Conservation (phyloP, 2,113 vertebrate species). For the Sphaerodactylus townsendi region DNA sequence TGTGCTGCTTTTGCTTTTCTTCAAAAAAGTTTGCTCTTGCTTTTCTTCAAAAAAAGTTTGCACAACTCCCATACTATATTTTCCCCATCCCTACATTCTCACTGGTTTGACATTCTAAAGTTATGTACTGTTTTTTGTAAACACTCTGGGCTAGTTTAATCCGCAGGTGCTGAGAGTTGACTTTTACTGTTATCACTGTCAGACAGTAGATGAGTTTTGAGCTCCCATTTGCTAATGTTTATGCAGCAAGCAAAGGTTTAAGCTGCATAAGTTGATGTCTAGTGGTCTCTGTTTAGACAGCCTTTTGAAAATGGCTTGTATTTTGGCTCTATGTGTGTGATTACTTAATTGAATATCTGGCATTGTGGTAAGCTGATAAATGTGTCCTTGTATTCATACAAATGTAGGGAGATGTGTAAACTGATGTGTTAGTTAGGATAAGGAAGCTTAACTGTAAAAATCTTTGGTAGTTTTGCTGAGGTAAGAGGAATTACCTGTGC, state of each 20-base stretch:
- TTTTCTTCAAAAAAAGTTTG: background rate
- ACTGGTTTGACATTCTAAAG: background rate
- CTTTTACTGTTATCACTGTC: background rate
- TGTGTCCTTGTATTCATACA: background rate
- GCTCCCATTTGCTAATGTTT: background rate
- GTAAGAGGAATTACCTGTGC: background rate
- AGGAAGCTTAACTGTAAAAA: background rate
- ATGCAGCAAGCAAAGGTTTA: background rate
- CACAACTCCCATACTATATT: accelerated
- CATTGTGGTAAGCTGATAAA: conserved; percentile 6
- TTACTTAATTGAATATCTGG: background rate
- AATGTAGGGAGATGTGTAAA: background rate
- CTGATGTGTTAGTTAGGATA: background rate
- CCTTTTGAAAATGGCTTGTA: background rate
- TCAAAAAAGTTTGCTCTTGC: background rate
- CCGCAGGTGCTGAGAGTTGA: conserved; percentile 20
- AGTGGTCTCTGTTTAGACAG: background rate
- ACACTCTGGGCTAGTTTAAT: background rate
- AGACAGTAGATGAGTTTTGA: background rate
- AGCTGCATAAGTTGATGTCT: background rate
- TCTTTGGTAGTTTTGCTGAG: background rate
- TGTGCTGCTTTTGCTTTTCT: background rate
- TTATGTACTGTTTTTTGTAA: conserved; percentile 37
- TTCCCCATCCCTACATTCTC: conserved; percentile 3
- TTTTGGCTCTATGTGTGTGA: background rate